phyloP scores from a whole-genome alignment of 1,140 invertebrate genomes.

The Atopsyche davidsoni region DNA sequence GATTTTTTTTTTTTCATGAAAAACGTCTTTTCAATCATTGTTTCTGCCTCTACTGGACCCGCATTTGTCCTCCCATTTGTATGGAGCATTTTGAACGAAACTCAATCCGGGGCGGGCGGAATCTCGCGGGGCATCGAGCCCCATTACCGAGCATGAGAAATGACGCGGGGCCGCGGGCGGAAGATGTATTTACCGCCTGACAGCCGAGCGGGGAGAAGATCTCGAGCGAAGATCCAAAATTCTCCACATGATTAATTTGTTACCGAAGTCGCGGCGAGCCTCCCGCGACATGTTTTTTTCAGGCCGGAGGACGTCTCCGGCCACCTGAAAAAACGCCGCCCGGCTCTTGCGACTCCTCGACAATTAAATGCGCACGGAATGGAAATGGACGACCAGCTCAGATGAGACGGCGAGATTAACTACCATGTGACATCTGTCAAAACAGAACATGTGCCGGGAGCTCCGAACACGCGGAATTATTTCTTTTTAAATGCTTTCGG shows the following conservation, averaged over 20 bases:
- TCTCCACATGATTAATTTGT: slow-evolving; percentile 16
- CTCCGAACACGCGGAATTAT: no score
- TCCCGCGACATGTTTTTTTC: slow-evolving; percentile 12
- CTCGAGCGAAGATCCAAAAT: slow-evolving; percentile 1
- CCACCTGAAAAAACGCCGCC: slow-evolving; percentile 2
- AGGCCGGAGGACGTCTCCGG: slow-evolving; percentile 1
- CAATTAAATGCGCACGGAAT: slow-evolving; percentile 1
- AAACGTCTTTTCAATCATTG: slow-evolving; percentile 6
- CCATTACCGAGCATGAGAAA: neutral
- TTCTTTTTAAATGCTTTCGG: slow-evolving; percentile 17
- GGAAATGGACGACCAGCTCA: neutral
- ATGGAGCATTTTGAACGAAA: no score
- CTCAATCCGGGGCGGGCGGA: no score
- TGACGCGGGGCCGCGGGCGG: neutral
- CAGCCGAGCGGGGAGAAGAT: slow-evolving; percentile 8
- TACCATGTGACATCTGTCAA: slow-evolving; percentile 28
- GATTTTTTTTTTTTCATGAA: no score
- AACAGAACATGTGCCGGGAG: no score
- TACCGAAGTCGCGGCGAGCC: slow-evolving; percentile 1
- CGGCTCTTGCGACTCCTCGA: slow-evolving; percentile 4
- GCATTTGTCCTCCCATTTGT: no score
- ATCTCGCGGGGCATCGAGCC: neutral
- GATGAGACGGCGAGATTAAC: slow-evolving; percentile 30
- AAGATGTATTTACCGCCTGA: slow-evolving; percentile 6
- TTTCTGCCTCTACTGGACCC: no score